These are phyloP conservation scores for Carlito syrichta DNA, from an alignment of 2,113 vertebrate genomes.

Conservation along the genomic window DNA sequence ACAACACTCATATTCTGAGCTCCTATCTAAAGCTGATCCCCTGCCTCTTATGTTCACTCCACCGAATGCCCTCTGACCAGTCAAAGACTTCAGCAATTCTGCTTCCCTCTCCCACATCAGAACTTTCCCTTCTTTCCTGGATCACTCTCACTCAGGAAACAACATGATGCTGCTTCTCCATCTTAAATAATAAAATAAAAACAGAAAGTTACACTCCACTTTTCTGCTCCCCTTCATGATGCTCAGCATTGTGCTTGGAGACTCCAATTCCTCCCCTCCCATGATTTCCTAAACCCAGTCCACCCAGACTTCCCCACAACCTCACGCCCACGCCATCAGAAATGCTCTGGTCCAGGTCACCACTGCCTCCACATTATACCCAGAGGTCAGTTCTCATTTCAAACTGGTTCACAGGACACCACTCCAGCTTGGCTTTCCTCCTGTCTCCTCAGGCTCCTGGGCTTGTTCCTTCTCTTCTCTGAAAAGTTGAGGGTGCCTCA, in stretches of 20 bases:
- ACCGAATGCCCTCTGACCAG: neutral
- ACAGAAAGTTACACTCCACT: neutral
- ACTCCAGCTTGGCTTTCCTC: neutral
- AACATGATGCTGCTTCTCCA: neutral
- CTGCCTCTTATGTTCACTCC: neutral
- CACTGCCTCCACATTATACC: neutral
- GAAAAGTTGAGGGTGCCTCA: neutral
- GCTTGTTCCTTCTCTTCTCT: neutral
- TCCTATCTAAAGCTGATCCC: neutral
- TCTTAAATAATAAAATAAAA: neutral
- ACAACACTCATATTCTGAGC: neutral
- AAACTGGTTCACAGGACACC: neutral
- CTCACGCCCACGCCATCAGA: neutral
- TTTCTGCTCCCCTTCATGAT: neutral
- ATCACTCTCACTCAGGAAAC: neutral
- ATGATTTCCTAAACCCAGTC: neutral
- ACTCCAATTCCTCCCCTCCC: neutral
- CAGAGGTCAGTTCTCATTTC: neutral
- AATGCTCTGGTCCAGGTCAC: neutral
- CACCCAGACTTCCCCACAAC: neutral
- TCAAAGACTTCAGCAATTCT: neutral
- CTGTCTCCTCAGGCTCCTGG: no score
- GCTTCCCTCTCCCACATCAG: neutral
- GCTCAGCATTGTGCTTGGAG: neutral
- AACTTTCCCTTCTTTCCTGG: neutral